Evolutionary conservation across 2,888 invertebrate species (phyloP), one percentile per base, ranked within the genome.

Genomic region (Ormyrus nitidulus): DNA sequence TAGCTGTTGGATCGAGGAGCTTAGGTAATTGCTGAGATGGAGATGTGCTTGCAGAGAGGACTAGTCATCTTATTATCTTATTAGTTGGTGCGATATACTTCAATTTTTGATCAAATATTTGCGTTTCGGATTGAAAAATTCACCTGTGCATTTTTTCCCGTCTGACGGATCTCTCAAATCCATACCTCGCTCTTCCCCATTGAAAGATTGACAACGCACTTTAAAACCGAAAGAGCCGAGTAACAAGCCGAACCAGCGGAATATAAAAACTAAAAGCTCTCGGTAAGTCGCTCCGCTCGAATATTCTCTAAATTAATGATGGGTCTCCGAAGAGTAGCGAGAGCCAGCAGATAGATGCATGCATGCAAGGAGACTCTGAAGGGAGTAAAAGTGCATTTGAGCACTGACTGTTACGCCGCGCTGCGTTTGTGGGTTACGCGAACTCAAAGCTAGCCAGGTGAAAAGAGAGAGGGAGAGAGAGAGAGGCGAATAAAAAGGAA

Each of bases 361-460:
- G 49, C 10, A 34, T 7, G 19, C 3, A 51, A 48, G 10, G 70
- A n/a, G 49, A 76, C 64, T 34, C 34, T 68, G 75, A 64, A 59
- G 56, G 44, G 64, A 62, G 54, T 56, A 75, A 80, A 54, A 80
- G 75, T 81, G 71, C 78, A 78, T 62, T 78, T 78, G 78, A 71
- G 77, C 74, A 8, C 49, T 11, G 77, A 73, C 79, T 83, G 80
- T 77, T 78, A 81, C 80, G 82, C 82, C 74, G 62, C 72, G 82
- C 81, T 81, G 81, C 79, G 66, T 81, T 80, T 81, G 56, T 78
- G 62, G 74, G 77, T 77, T 78, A 70, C 66, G 62, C 66, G 74
- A 59, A 54, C 65, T 70, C 76, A 49, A 19, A 58, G 56, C 46
- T 13, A 53, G 73, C 34, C 56, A 46, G 56, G 64, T 34, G 58